These are phyloP conservation scores for Oplegnathus fasciatus DNA, from an alignment of 2,113 vertebrate genomes.

Conservation along the genomic window DNA sequence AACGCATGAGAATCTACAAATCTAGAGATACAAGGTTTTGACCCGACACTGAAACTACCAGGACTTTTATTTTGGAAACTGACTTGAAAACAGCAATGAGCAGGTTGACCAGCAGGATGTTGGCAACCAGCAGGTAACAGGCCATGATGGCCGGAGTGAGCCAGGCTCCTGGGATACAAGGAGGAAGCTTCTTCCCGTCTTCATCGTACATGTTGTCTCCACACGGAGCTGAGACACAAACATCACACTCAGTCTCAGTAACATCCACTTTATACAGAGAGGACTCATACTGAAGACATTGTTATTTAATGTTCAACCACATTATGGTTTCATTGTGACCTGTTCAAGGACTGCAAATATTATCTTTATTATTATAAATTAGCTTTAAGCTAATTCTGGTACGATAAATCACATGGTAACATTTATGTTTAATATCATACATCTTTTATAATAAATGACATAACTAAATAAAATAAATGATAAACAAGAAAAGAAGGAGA, in stretches of 20 bases:
- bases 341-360: too few relatives aligned
- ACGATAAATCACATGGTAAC: too few relatives aligned
- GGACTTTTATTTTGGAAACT: constrained; percentile 50
- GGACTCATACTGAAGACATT: too few relatives aligned
- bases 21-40: too few relatives aligned
- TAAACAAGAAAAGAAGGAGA: too few relatives aligned
- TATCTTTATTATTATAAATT: too few relatives aligned
- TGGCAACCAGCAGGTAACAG: constrained; percentile 97
- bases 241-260: not conserved
- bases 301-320: not conserved
- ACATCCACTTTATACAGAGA: not conserved
- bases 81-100: constrained; percentile 99
- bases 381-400: not conserved
- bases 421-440: too few relatives aligned
- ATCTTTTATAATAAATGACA: too few relatives aligned
- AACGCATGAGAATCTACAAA: too few relatives aligned
- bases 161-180: constrained; percentile 97
- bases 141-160: constrained; percentile 98
- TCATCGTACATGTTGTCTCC: constrained; percentile 97
- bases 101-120: constrained; percentile 97
- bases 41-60: not conserved
- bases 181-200: constrained; percentile 96
- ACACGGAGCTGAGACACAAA: constrained; percentile 89
- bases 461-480: too few relatives aligned
- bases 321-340: not conserved